Percentiles rank a stretch among this genome's conserved stretches.
phyloP scores from a whole-genome alignment of 1,140 invertebrate genomes.

The Drosophila fuyamai region DNA sequence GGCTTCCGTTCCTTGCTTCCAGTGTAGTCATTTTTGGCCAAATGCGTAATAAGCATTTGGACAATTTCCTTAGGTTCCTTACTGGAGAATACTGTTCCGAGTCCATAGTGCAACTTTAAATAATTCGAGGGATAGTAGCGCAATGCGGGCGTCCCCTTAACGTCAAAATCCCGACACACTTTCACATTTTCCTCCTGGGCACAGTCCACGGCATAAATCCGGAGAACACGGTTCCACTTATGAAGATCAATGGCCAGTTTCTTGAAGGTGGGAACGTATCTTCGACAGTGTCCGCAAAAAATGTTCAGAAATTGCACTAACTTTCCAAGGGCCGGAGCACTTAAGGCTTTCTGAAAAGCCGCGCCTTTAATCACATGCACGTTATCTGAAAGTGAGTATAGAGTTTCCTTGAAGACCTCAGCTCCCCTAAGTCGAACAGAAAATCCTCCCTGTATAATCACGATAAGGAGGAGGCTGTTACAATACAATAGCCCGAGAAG shows the following conservation, averaged over 20 bases:
- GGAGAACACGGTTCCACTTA: conserved; percentile 86
- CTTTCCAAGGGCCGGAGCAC: not conserved
- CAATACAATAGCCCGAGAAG: not conserved
- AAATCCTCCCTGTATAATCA: not conserved
- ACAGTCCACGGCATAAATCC: conserved; percentile 88
- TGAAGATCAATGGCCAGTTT: conserved; percentile 88
- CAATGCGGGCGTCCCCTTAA: conserved; percentile 92
- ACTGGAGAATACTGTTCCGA: not conserved
- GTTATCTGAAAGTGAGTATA: not conserved
- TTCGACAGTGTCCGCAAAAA: conserved; percentile 94
- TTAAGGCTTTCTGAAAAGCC: not conserved
- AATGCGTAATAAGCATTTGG: not conserved
- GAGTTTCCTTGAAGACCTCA: not conserved
- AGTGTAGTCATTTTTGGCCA: conserved; percentile 11
- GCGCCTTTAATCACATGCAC: not conserved
- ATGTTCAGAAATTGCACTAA: conserved; percentile 92
- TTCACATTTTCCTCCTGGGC: conserved; percentile 91
- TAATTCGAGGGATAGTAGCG: conserved; percentile 88
- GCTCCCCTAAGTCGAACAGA: not conserved
- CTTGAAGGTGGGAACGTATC: conserved; percentile 92
- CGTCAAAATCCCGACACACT: conserved; percentile 85
- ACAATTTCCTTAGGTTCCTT: conserved; percentile 1
- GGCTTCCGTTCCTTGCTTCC: not conserved
- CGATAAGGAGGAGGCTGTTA: not conserved
- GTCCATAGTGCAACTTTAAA: not conserved